Evolutionary conservation across 2,888 invertebrate species (phyloP), one percentile per base, ranked within the genome.

Genomic region (Neoaliturus tenellus): DNA sequence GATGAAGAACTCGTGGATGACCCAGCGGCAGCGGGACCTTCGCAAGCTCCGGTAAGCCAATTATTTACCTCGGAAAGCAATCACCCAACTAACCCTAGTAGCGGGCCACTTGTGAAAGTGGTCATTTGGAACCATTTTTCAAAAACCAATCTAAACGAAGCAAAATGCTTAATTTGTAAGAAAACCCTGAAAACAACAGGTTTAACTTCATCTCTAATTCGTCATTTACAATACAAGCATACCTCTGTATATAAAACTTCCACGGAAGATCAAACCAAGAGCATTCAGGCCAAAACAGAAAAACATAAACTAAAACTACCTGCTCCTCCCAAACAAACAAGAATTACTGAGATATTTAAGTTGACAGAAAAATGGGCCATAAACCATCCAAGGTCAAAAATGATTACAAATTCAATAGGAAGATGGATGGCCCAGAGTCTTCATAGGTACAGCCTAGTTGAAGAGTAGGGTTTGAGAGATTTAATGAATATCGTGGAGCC

Each of bases 361-460:
- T 4, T 31, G 1, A 20, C 62, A n/a, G 62, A 62, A 28, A 62
- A 58, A 31, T 28, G 25, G 62, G 62, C 28, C 4, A 1, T 31
- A 3, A 62, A 17, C 31, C 25, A 62, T 28, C 62, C 62, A 3
- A 3, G 28, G 28, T 3, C 28, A 0, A 8, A 28, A 28, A 28
- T 0, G 6, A 62, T 62, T 14, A 28, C 28, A 1, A 62, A 62
- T 17, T 2, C 35, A 2, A 71, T 35, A 3, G 71, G 39, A 3
- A 71, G 2, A 31, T 71, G 67, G 67, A 67, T 71, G 71, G 35
- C 71, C 35, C 8, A 20, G 23, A 71, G 23, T 23, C 39, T 71
- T 5, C 71, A 71, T 35, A 35, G 39, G 1, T 71, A 71, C n/a
- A 71, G 39, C 20, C n/a, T 39, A 5, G 71, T 39, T 1, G 69